Percentiles rank a stretch among this genome's conserved stretches.
These are phyloP conservation scores for Drosophila watanabei DNA, from an alignment of 1,140 invertebrate genomes.

Conservation along the genomic window DNA sequence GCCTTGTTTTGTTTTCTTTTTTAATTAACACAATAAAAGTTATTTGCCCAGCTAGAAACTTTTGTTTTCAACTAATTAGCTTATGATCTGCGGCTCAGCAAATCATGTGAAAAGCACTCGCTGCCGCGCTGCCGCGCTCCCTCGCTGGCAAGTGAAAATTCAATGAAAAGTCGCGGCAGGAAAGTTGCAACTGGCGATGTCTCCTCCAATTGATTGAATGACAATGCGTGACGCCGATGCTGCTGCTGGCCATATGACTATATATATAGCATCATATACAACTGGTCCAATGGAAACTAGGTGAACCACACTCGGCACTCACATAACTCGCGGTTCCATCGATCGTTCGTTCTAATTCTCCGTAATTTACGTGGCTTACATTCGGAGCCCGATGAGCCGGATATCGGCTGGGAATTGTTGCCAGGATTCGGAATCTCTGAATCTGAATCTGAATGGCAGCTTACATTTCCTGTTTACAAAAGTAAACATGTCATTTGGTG, in stretches of 20 bases:
- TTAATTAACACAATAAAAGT: constrained; percentile 82
- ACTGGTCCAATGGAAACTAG: constrained; percentile 70
- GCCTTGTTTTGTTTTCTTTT: constrained; percentile 72
- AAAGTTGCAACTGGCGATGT: constrained; percentile 43
- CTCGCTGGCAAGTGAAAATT: constrained; percentile 72
- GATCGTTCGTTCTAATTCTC: constrained; percentile 80
- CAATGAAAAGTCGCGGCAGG: constrained; percentile 72
- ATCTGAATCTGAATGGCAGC: constrained; percentile 14
- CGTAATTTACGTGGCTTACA: constrained; percentile 72
- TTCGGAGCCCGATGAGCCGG: constrained; percentile 64
- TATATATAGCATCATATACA: constrained; percentile 30
- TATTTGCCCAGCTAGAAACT: constrained; percentile 58
- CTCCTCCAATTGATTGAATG: constrained; percentile 74
- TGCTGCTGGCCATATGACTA: constrained; percentile 11
- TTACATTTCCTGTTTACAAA: constrained; percentile 27
- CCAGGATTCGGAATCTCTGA: constrained; percentile 36
- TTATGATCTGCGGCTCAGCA: constrained; percentile 63
- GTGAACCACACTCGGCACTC: constrained; percentile 69
- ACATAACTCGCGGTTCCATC: constrained; percentile 45
- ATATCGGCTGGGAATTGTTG: constrained; percentile 47
- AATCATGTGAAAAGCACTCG: constrained; percentile 72
- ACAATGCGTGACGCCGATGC: constrained; percentile 62
- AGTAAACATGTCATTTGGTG: constrained; percentile 1
- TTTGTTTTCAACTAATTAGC: constrained; percentile 68
- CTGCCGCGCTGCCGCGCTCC: not conserved